Evolutionary conservation across 2,113 vertebrate genomes (phyloP).

Genomic region (Epinephelus lanceolatus): DNA sequence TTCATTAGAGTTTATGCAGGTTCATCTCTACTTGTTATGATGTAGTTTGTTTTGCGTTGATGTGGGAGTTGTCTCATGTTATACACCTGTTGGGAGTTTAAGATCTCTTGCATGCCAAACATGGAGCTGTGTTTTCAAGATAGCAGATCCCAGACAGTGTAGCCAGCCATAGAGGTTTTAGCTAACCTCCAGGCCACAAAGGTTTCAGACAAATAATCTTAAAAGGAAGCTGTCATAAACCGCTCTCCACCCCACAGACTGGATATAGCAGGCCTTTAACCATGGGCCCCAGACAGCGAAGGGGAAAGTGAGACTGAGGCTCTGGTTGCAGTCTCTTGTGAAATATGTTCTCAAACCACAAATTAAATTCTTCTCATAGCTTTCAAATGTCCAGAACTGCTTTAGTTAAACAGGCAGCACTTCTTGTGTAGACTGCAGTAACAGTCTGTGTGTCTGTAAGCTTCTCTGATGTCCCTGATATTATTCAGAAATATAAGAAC

Average conservation of each 20-base stretch:
- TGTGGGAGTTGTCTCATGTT: conserved; percentile 3
- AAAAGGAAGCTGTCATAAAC: conserved; percentile 79
- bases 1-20: conserved; percentile 8
- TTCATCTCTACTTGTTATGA: background rate
- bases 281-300: conserved; percentile 46
- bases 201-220: conserved; percentile 81
- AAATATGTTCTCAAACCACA: conserved; percentile 78
- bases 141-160: conserved; percentile 57
- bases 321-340: conserved; percentile 58
- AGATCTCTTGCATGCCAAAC: background rate
- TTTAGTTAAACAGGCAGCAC: conserved; percentile 17
- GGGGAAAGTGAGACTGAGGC: conserved; percentile 50
- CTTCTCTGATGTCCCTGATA: background rate
- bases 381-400: conserved; percentile 48
- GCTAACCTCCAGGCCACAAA: conserved; percentile 67
- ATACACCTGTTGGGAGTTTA: background rate
- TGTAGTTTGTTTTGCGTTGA: background rate
- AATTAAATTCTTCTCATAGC: conserved; percentile 76
- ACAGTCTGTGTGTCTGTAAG: background rate
- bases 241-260: conserved; percentile 48
- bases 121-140: conserved; percentile 28
- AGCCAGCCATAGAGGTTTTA: conserved; percentile 46
- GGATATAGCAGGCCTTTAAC: conserved; percentile 47
- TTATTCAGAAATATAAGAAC: background rate
- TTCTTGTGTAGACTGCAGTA: background rate